Conservation (phyloP, 2,888 invertebrate genomes). For the Tinea pellionella region DNA sequence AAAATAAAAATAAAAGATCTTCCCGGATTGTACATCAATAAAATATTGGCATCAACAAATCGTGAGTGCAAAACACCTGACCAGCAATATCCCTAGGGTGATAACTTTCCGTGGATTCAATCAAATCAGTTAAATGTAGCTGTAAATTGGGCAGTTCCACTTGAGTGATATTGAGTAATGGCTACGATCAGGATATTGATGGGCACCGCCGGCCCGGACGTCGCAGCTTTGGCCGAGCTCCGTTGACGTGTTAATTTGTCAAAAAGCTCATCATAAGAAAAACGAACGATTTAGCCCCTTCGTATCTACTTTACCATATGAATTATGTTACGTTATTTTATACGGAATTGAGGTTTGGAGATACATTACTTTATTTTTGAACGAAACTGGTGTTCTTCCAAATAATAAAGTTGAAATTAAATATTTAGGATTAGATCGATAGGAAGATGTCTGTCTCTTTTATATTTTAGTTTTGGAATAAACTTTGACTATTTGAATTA, state of each 20-base stretch:
- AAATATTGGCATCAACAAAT: conserved; percentile 6
- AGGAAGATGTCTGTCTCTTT: too few relatives aligned
- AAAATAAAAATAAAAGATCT: background rate
- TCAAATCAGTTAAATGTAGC: conserved; percentile 66
- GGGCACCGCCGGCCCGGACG: conserved; percentile 23
- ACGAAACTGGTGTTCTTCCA: too few relatives aligned
- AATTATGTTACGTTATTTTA: background rate
- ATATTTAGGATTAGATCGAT: too few relatives aligned
- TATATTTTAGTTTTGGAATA: too few relatives aligned
- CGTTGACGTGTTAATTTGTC: conserved; percentile 55
- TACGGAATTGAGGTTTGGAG: background rate
- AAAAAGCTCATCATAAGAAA: conserved; percentile 51
- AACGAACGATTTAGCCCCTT: conserved; percentile 19
- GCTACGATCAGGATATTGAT: conserved; percentile 54
- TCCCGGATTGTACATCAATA: background rate
- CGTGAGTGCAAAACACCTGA: conserved; percentile 11
- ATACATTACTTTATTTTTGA: background rate
- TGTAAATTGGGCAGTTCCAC: conserved; percentile 65
- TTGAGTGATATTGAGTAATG: conserved; percentile 64
- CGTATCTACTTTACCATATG: background rate
- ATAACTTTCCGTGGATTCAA: conserved; percentile 56
- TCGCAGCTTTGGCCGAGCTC: background rate
- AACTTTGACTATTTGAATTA: too few relatives aligned
- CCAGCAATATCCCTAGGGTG: conserved; percentile 25
- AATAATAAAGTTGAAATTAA: too few relatives aligned